Percentiles rank a stretch among this genome's conserved stretches.
Conservation (phyloP, 2,888 invertebrate genomes). For the Eilema griseolum region DNA sequence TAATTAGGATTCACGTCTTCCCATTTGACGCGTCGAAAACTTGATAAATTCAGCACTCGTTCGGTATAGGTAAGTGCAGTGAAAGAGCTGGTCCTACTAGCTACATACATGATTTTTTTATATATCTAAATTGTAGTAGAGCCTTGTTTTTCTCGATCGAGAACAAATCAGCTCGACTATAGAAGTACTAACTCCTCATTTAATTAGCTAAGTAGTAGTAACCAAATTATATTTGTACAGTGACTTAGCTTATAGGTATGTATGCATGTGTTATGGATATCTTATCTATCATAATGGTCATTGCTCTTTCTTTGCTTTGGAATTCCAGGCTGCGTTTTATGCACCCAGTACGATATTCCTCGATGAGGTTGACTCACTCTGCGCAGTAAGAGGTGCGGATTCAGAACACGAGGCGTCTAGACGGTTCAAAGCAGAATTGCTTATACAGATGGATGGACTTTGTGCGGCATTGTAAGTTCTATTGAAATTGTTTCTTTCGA, state of each 20-base stretch:
- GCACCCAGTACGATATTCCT: constrained; percentile 96
- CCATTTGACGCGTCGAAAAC: background rate
- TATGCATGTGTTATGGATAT: too few relatives aligned
- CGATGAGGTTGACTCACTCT: constrained; percentile 96
- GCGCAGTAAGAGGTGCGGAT: constrained; percentile 93
- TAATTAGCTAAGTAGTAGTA: too few relatives aligned
- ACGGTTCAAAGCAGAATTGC: constrained; percentile 94
- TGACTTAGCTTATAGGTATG: too few relatives aligned
- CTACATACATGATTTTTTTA: background rate
- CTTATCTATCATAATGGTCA: background rate
- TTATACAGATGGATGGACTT: constrained; percentile 96
- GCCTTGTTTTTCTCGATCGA: too few relatives aligned
- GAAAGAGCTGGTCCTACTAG: background rate
- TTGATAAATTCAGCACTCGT: too few relatives aligned
- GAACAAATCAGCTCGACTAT: too few relatives aligned
- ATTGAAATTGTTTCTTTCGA: too few relatives aligned
- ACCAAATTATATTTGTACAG: too few relatives aligned
- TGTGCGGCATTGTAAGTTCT: constrained; percentile 87
- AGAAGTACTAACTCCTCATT: too few relatives aligned
- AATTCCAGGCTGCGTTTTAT: constrained; percentile 91
- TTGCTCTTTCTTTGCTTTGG: background rate
- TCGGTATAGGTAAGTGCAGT: too few relatives aligned
- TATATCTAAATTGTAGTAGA: too few relatives aligned
- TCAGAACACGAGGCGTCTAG: constrained; percentile 95
- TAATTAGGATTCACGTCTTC: background rate